phyloP scores from a whole-genome alignment of 2,888 invertebrate genomes.

The Drosophila putrida region DNA sequence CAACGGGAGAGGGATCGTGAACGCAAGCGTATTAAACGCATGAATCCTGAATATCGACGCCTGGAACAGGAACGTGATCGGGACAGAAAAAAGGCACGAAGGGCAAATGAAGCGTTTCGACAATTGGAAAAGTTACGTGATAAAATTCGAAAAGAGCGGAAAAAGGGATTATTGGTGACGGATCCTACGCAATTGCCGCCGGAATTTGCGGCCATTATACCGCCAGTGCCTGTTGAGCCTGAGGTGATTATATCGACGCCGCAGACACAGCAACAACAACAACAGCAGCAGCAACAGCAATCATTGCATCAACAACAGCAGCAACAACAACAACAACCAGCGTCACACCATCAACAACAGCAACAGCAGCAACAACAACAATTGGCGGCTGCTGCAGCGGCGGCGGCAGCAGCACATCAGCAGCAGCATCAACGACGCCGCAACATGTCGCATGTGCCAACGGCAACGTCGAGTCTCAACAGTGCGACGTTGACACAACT shows the following conservation, averaged over 20 bases:
- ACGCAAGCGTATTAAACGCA: conserved; percentile 83
- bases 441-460: conserved; percentile 61
- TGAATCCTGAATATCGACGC: conserved; percentile 83
- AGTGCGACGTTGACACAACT: conserved; percentile 66
- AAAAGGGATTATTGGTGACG: conserved; percentile 81
- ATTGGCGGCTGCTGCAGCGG: conserved; percentile 44
- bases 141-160: conserved; percentile 84
- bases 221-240: conserved; percentile 80
- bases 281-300: conserved; percentile 54
- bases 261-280: conserved; percentile 59
- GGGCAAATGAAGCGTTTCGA: conserved; percentile 82
- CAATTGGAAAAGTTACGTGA: conserved; percentile 83
- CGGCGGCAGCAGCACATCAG: conserved; percentile 47
- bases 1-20: conserved; percentile 84
- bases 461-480: conserved; percentile 51
- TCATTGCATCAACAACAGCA: conserved; percentile 46
- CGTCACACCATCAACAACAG: conserved; percentile 58
- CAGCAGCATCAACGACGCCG: conserved; percentile 62
- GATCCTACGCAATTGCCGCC: conserved; percentile 77
- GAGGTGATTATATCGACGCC: conserved; percentile 78
- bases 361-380: conserved; percentile 52
- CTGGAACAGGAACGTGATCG: conserved; percentile 84
- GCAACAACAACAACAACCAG: conserved; percentile 61
- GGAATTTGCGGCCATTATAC: conserved; percentile 79
- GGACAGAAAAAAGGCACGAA: conserved; percentile 83